A percentile compares a stretch with the other conserved stretches of the same genome.
phyloP scores from a whole-genome alignment of 53 echinoderm and acorn worm genomes.

The Pentamera pediparva region DNA sequence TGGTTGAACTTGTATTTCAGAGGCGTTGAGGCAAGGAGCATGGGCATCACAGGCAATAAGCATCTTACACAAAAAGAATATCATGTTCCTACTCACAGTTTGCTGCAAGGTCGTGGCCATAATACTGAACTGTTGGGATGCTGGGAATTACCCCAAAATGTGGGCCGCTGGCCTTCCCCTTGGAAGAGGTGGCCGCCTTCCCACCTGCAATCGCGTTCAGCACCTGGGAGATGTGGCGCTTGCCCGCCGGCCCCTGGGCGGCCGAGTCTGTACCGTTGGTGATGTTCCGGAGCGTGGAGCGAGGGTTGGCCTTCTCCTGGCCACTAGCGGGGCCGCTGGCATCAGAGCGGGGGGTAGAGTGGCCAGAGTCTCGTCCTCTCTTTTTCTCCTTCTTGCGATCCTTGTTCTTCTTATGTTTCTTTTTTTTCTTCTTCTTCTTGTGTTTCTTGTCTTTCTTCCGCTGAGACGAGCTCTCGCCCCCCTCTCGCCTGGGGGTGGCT shows the following conservation, averaged over 20 bases:
- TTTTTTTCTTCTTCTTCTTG: constrained; percentile 82
- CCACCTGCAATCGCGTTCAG: constrained; percentile 60
- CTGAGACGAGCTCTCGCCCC: constrained; percentile 14
- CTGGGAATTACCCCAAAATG: constrained; percentile 40
- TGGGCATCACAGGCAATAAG: background rate
- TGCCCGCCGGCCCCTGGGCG: constrained; percentile 27
- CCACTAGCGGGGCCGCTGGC: background rate
- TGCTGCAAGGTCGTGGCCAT: constrained; percentile 83
- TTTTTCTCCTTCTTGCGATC: constrained; percentile 72
- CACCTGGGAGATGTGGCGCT: constrained; percentile 75
- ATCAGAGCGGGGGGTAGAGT: constrained; percentile 29
- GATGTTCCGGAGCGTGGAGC: constrained; percentile 69
- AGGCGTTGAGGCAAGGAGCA: too few relatives aligned
- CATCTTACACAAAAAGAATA: background rate
- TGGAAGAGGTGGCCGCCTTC: constrained; percentile 41
- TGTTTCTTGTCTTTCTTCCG: constrained; percentile 68
- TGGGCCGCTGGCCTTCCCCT: constrained; percentile 38
- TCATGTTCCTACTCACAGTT: constrained; percentile 63
- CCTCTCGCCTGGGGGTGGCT: constrained; percentile 18
- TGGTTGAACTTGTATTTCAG: too few relatives aligned
- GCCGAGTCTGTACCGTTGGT: constrained; percentile 65
- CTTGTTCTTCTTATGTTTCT: constrained; percentile 75
- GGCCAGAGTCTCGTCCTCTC: constrained; percentile 34
- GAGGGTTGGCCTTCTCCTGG: constrained; percentile 1
- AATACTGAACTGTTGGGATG: constrained; percentile 60